Conservation (phyloP, 2,113 vertebrate genomes). For the Nothocercus julius region DNA sequence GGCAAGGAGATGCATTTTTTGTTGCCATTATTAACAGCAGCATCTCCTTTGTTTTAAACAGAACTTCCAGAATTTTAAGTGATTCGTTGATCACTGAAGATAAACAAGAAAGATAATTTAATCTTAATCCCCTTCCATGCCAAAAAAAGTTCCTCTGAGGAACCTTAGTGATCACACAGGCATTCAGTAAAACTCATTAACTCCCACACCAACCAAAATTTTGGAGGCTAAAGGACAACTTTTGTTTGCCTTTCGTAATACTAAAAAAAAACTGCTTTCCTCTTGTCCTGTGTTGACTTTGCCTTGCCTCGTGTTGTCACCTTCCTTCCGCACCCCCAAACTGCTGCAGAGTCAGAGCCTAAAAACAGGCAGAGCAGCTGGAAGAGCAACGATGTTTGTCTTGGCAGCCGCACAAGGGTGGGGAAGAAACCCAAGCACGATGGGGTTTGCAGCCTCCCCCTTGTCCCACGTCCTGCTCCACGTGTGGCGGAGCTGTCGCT, state of each 20-base stretch:
- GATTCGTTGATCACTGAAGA: background rate
- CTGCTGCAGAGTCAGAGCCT: background rate
- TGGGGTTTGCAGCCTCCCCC: background rate
- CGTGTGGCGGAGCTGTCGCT: background rate
- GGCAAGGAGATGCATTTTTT: background rate
- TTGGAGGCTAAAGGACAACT: background rate
- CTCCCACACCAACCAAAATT: background rate
- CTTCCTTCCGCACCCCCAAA: background rate
- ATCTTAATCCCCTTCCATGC: background rate
- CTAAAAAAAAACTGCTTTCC: background rate
- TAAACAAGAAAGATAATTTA: slow-evolving; percentile 39
- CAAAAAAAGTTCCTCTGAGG: background rate
- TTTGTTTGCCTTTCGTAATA: background rate
- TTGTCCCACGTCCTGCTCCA: background rate
- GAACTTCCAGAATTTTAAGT: slow-evolving; percentile 2
- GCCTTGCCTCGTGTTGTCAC: background rate
- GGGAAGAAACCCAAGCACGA: slow-evolving; percentile 25
- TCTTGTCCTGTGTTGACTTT: background rate
- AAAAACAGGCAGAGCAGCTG: background rate
- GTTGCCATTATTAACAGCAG: background rate
- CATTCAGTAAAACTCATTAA: background rate
- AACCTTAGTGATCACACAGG: slow-evolving; percentile 3
- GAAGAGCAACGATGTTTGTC: background rate
- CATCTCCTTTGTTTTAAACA: background rate
- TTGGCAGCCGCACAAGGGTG: background rate